Conservation (phyloP, 1,140 invertebrate genomes). For the Fopius arisanus region DNA sequence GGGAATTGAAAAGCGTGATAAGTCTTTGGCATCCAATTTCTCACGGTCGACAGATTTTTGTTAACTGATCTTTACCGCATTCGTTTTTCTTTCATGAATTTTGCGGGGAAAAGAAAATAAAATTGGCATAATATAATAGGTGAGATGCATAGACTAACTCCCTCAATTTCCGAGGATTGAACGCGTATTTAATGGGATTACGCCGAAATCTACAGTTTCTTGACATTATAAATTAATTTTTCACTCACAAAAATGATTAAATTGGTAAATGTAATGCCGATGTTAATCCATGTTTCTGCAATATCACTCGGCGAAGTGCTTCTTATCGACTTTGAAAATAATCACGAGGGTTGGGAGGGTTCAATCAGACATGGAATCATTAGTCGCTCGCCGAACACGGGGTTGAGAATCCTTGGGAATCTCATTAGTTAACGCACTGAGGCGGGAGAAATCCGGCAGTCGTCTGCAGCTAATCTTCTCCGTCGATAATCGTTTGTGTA, state of each 20-base stretch:
- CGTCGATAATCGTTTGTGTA: slow-evolving; percentile 12
- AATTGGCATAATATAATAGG: too few relatives aligned
- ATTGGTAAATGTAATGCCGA: too few relatives aligned
- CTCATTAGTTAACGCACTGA: slow-evolving; percentile 11
- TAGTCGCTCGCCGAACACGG: background rate
- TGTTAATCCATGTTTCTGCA: too few relatives aligned
- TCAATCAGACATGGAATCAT: background rate
- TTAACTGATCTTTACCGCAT: background rate
- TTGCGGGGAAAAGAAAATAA: background rate
- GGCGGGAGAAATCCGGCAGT: background rate
- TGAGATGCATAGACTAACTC: too few relatives aligned
- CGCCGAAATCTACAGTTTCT: too few relatives aligned
- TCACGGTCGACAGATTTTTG: background rate
- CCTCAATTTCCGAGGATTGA: too few relatives aligned
- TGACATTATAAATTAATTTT: too few relatives aligned
- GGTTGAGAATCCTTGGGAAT: slow-evolving; percentile 10
- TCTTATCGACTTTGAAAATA: background rate
- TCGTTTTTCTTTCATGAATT: background rate
- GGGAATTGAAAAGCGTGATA: slow-evolving; percentile 11
- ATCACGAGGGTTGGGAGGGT: too few relatives aligned
- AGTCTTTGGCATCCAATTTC: slow-evolving; percentile 18
- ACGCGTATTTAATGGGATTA: too few relatives aligned
- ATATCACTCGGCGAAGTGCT: background rate
- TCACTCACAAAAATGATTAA: too few relatives aligned
- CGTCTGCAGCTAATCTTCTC: slow-evolving; percentile 4